Conservation (phyloP, 1,140 invertebrate species). For the Drosophila equinoxialis region DNA sequence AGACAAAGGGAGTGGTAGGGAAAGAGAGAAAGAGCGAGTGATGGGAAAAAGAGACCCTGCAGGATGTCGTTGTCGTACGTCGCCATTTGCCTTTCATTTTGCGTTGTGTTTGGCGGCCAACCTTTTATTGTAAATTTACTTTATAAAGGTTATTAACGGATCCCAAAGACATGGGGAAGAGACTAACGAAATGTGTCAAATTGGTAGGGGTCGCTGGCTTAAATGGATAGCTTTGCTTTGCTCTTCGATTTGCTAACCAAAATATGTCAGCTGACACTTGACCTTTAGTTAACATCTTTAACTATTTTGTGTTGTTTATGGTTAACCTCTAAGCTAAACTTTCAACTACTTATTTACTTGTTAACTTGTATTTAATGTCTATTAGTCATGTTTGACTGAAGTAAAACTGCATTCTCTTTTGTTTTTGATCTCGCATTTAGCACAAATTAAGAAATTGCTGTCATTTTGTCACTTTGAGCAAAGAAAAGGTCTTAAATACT, state of each 20-base stretch:
- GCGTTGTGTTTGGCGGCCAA: constrained; percentile 26
- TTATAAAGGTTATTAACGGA: constrained; percentile 77
- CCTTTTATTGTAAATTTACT: constrained; percentile 80
- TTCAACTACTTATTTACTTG: too few relatives aligned
- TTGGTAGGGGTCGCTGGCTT: too few relatives aligned
- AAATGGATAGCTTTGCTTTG: too few relatives aligned
- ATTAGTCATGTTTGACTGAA: too few relatives aligned
- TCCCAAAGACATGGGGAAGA: background rate
- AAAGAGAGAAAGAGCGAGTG: background rate
- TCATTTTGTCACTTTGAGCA: constrained; percentile 6
- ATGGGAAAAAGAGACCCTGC: background rate
- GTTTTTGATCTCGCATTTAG: background rate
- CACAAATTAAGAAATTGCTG: background rate
- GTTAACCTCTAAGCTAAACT: background rate
- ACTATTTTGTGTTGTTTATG: too few relatives aligned
- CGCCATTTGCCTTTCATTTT: constrained; percentile 61
- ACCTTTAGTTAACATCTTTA: too few relatives aligned
- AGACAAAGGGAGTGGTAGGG: constrained; percentile 4
- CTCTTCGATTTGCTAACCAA: too few relatives aligned
- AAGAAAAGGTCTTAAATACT: constrained; percentile 46
- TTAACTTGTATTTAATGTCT: too few relatives aligned
- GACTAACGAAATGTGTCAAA: background rate
- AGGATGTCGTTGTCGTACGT: constrained; percentile 18
- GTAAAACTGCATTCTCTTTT: too few relatives aligned
- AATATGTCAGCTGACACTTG: too few relatives aligned